These are phyloP conservation scores for Siphonodentalium dalli DNA, from an alignment of 2,888 invertebrate genomes.

Conservation along the genomic window DNA sequence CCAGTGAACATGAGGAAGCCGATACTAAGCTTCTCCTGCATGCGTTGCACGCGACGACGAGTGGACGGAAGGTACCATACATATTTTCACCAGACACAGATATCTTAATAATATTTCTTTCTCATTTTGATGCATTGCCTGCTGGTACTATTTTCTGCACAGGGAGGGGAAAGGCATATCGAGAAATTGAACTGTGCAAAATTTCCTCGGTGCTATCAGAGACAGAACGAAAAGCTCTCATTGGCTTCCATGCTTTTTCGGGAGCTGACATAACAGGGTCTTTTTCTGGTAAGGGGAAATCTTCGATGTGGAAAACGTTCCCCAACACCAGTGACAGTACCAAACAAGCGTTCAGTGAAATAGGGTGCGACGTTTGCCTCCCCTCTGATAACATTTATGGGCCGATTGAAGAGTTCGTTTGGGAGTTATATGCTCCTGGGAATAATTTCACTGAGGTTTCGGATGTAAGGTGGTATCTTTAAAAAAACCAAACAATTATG, in stretches of 20 bases:
- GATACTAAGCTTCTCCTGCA: constrained; percentile 3
- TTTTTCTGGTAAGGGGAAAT: constrained; percentile 6
- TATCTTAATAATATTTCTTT: neutral
- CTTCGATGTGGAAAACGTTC: too few species aligned
- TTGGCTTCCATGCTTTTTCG: constrained; percentile 3
- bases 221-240: too few species aligned
- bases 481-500: neutral
- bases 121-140: neutral
- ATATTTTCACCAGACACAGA: constrained; percentile 6
- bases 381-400: neutral
- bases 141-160: too few species aligned
- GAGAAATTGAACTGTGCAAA: neutral
- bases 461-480: too few species aligned
- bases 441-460: neutral
- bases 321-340: too few species aligned
- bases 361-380: too few species aligned
- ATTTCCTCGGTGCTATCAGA: neutral
- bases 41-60: constrained; percentile 4
- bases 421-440: neutral
- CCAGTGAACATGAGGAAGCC: constrained; percentile 4
- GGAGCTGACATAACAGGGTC: constrained; percentile 7
- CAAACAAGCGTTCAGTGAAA: too few species aligned
- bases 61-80: neutral
- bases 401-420: neutral
- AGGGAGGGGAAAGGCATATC: too few species aligned